A percentile compares a stretch with the other conserved stretches of the same genome.
These are phyloP conservation scores for Drosophila longiperda DNA, from an alignment of 2,888 invertebrate genomes.

Conservation along the genomic window DNA sequence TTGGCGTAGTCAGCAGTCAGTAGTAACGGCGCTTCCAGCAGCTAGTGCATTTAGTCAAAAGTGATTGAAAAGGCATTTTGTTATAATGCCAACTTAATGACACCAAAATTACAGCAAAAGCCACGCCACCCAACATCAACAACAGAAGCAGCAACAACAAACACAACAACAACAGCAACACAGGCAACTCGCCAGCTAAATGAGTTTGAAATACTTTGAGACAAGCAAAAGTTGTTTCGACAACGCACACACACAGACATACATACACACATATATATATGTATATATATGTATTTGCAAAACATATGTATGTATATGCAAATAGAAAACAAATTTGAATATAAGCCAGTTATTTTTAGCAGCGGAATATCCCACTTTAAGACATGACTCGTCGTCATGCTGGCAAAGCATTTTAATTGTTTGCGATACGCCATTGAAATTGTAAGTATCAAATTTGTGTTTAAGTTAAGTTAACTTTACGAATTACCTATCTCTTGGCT, in stretches of 20 bases:
- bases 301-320: slow-evolving; percentile 19
- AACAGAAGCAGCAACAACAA: slow-evolving; percentile 10
- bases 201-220: slow-evolving; percentile 75
- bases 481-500: neutral
- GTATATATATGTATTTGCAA: neutral
- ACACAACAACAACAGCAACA: slow-evolving; percentile 9
- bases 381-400: slow-evolving; percentile 37
- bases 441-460: neutral
- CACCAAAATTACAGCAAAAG: slow-evolving; percentile 78
- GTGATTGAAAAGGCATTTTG: slow-evolving; percentile 82
- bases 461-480: neutral
- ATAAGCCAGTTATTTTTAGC: slow-evolving; percentile 34
- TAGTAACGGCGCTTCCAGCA: slow-evolving; percentile 5
- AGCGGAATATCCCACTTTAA: slow-evolving; percentile 14
- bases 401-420: slow-evolving; percentile 60
- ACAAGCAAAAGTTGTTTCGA: slow-evolving; percentile 59
- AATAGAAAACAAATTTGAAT: slow-evolving; percentile 44
- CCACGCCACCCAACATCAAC: slow-evolving; percentile 52
- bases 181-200: slow-evolving; percentile 51
- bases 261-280: neutral
- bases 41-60: slow-evolving; percentile 78
- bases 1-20: neutral
- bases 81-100: slow-evolving; percentile 82
- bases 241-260: slow-evolving; percentile 20
- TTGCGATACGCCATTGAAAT: slow-evolving; percentile 25